phyloP scores from a whole-genome alignment of 2,888 invertebrate species.

The Chymomyza fuscimana region DNA sequence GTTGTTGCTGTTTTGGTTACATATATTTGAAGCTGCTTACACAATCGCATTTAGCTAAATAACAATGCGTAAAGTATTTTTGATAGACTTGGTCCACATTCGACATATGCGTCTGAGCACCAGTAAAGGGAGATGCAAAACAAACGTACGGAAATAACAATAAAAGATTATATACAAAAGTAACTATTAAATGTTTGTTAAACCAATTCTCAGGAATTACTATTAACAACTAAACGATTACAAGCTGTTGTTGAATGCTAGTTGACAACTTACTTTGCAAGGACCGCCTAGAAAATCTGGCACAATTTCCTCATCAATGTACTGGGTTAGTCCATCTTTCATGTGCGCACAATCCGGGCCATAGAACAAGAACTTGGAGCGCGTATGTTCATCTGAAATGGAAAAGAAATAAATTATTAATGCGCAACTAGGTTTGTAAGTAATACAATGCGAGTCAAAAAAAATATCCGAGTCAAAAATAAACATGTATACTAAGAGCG shows the following conservation, averaged over 20 bases:
- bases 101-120: slow-evolving; percentile 69
- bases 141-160: slow-evolving; percentile 21
- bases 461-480: too few relatives aligned
- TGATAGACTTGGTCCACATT: slow-evolving; percentile 79
- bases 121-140: slow-evolving; percentile 28
- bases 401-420: not conserved
- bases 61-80: slow-evolving; percentile 79
- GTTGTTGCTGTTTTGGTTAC: slow-evolving; percentile 5
- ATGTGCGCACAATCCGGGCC: slow-evolving; percentile 91
- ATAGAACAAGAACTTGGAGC: slow-evolving; percentile 94
- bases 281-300: slow-evolving; percentile 96
- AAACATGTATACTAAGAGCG: too few relatives aligned
- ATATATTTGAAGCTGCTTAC: slow-evolving; percentile 72
- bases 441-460: too few relatives aligned
- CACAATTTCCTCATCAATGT: slow-evolving; percentile 90
- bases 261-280: slow-evolving; percentile 84
- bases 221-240: slow-evolving; percentile 7
- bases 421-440: not conserved
- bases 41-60: slow-evolving; percentile 79
- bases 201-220: not conserved
- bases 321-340: slow-evolving; percentile 90
- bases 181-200: not conserved
- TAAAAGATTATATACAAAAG: slow-evolving; percentile 10
- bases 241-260: not conserved
- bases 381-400: slow-evolving; percentile 89